Conservation (phyloP, 2,113 vertebrate species). For the Urocynchramus pylzowi region DNA sequence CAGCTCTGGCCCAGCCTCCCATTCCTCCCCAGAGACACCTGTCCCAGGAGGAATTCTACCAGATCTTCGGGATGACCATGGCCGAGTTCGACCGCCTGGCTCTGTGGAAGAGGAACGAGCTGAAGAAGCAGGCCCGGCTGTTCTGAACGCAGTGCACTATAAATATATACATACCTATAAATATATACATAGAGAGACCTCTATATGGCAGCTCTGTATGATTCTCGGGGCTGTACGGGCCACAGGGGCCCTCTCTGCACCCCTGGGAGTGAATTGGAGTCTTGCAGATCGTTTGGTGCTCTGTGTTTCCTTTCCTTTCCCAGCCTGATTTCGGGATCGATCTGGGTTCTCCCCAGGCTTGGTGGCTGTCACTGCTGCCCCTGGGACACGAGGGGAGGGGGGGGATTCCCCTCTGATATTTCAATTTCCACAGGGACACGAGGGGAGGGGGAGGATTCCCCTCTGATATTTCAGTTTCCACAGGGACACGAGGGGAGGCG, state of each 20-base stretch:
- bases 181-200: conserved; percentile 73
- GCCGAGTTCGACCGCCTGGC: conserved; percentile 96
- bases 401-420: too few species aligned
- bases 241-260: conserved; percentile 35
- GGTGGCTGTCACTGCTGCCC: not conserved
- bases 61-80: conserved; percentile 95
- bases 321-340: fast-evolving
- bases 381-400: too few species aligned
- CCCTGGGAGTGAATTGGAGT: conserved; percentile 61
- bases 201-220: conserved; percentile 70
- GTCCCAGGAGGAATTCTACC: conserved; percentile 93
- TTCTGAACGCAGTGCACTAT: conserved; percentile 81
- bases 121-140: conserved; percentile 96
- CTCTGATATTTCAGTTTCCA: too few species aligned
- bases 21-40: conserved; percentile 83
- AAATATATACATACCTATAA: conserved; percentile 80
- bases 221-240: conserved; percentile 63
- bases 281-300: conserved; percentile 17
- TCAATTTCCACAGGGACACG: too few species aligned
- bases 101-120: conserved; percentile 96
- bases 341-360: not conserved
- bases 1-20: not conserved
- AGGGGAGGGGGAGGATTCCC: not conserved
- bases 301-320: conserved; percentile 39
- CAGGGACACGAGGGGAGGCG: fast-evolving